Evolutionary conservation across 1,140 invertebrate genomes (phyloP).

Genomic region (Drosophila malerkotliana): DNA sequence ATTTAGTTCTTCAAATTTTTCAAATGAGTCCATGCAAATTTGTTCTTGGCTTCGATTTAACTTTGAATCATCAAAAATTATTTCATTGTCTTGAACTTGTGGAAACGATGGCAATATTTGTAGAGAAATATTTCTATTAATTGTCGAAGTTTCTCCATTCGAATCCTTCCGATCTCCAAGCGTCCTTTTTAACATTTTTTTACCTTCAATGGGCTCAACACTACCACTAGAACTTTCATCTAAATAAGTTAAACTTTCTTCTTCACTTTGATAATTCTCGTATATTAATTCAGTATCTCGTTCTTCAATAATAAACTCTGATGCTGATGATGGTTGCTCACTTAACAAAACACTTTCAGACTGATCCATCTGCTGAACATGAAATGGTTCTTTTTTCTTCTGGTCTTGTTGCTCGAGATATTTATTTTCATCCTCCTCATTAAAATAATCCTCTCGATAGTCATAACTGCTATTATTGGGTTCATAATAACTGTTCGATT

Average conservation of each 20-base stretch:
- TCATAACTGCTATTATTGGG: slow-evolving; percentile 70
- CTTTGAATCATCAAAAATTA: slow-evolving; percentile 63
- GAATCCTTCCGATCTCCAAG: not conserved
- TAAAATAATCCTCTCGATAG: slow-evolving; percentile 83
- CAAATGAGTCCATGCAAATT: slow-evolving; percentile 2
- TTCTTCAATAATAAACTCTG: slow-evolving; percentile 60
- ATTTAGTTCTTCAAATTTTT: slow-evolving; percentile 26
- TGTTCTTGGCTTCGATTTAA: slow-evolving; percentile 13
- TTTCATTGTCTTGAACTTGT: slow-evolving; percentile 78
- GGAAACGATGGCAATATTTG: slow-evolving; percentile 37
- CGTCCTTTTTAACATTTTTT: slow-evolving; percentile 16
- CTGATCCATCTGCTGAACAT: slow-evolving; percentile 53
- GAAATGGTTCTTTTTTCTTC: slow-evolving; percentile 46
- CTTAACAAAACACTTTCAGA: slow-evolving; percentile 29
- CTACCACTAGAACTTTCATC: slow-evolving; percentile 79
- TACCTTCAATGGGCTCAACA: slow-evolving; percentile 47
- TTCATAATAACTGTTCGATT: slow-evolving; percentile 83
- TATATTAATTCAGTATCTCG: slow-evolving; percentile 63
- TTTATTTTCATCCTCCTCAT: slow-evolving; percentile 82
- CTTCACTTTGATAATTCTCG: slow-evolving; percentile 74
- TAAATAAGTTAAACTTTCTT: slow-evolving; percentile 80
- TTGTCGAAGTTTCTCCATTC: slow-evolving; percentile 4
- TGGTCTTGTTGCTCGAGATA: slow-evolving; percentile 83
- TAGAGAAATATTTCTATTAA: slow-evolving; percentile 3
- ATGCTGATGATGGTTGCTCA: slow-evolving; percentile 50